Percentiles rank a stretch among this genome's conserved stretches.
Evolutionary conservation across 2,797 vertebrate species (phyloP).

Genomic region (Loriculus beryllinus): DNA sequence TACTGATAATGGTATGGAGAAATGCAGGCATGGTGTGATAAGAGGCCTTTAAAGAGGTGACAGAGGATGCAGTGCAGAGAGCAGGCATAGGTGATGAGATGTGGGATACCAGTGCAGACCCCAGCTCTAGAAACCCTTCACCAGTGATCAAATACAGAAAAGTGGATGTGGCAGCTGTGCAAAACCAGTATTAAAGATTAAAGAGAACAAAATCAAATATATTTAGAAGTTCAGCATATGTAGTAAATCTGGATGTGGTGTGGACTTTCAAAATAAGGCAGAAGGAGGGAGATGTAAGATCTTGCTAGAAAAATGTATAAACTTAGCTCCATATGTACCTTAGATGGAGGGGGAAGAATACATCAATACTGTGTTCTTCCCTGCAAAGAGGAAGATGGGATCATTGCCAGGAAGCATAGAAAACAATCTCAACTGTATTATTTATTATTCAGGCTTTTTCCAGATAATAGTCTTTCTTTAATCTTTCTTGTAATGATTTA

Average conservation of each 20-base stretch:
- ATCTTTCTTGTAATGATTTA: background rate
- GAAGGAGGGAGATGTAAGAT: background rate
- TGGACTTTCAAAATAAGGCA: background rate
- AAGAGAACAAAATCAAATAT: background rate
- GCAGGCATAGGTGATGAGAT: background rate
- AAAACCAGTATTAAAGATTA: background rate
- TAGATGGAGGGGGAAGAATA: background rate
- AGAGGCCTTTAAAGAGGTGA: background rate
- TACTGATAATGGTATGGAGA: background rate
- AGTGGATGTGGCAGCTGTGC: fast-evolving
- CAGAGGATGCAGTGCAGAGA: background rate
- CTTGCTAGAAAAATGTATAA: background rate
- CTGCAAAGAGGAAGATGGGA: background rate
- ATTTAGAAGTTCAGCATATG: background rate
- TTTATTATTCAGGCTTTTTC: background rate
- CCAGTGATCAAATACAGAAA: background rate
- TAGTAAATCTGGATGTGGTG: background rate
- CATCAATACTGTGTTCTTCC: background rate
- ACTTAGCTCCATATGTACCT: background rate
- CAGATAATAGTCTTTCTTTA: background rate
- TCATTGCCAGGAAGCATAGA: background rate
- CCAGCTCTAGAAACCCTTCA: background rate
- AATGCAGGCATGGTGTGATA: background rate
- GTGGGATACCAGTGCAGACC: background rate
- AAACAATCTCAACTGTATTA: background rate